A percentile compares a stretch with the other conserved stretches of the same genome.
phyloP scores from a whole-genome alignment of 2,888 invertebrate genomes.

The Polia nebulosa region DNA sequence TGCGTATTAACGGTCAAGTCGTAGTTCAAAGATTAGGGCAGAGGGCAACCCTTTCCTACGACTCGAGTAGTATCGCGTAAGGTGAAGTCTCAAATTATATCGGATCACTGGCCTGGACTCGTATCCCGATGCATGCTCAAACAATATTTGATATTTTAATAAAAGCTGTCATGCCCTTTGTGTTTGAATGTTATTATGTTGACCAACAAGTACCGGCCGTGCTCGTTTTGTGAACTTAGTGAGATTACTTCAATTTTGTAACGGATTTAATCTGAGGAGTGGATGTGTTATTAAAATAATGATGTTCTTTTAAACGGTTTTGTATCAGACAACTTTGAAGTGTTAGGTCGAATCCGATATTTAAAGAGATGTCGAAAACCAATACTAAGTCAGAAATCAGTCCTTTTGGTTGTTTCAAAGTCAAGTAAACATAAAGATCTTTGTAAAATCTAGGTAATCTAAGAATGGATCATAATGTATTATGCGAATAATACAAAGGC shows the following conservation, averaged over 20 bases:
- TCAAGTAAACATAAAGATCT: constrained; percentile 13
- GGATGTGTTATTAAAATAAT: constrained; percentile 20
- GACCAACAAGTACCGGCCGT: constrained; percentile 47
- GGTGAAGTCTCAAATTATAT: constrained; percentile 87
- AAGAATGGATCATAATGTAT: constrained; percentile 32
- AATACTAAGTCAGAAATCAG: not conserved
- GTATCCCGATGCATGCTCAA: constrained; percentile 81
- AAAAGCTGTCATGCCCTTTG: constrained; percentile 78
- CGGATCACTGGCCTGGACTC: constrained; percentile 76
- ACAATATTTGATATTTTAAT: constrained; percentile 82
- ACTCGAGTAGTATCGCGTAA: constrained; percentile 71
- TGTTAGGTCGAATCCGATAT: not conserved
- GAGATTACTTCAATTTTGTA: constrained; percentile 58
- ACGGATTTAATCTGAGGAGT: constrained; percentile 45
- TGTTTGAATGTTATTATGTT: constrained; percentile 62
- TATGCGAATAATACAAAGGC: constrained; percentile 33
- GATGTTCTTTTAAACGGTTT: constrained; percentile 7
- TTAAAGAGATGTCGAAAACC: not conserved
- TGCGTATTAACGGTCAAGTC: constrained; percentile 91
- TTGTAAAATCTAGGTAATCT: constrained; percentile 30
- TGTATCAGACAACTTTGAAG: not conserved
- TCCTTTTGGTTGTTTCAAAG: not conserved
- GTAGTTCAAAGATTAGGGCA: constrained; percentile 91
- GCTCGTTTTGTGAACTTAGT: constrained; percentile 52
- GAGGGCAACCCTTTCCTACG: constrained; percentile 86